phyloP scores from a whole-genome alignment of 2,888 invertebrate species.

The Nematopogon swammerdamellus region DNA sequence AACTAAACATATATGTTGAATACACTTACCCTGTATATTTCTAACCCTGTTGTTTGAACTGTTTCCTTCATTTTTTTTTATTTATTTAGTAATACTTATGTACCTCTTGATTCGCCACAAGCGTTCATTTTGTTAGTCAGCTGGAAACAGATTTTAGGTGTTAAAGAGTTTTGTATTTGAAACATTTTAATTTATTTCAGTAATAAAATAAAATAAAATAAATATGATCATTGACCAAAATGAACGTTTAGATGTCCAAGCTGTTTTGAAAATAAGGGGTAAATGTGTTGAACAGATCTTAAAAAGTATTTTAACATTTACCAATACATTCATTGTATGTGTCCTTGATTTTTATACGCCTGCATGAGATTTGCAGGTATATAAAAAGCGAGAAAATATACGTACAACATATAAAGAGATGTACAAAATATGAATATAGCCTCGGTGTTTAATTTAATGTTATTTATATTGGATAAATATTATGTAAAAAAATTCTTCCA shows the following conservation, averaged over 20 bases:
- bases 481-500: no score
- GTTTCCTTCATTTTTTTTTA: not conserved
- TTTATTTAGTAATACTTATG: not conserved
- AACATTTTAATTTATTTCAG: no score
- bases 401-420: no score
- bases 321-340: conserved; percentile 27
- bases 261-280: conserved; percentile 16
- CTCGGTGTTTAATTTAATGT: no score
- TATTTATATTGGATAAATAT: no score
- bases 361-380: no score
- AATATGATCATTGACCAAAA: not conserved
- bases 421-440: no score
- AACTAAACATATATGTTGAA: not conserved
- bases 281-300: conserved; percentile 31
- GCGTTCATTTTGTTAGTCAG: not conserved
- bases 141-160: no score
- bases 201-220: no score
- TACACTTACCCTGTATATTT: not conserved
- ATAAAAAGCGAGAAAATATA: no score
- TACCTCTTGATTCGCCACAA: not conserved
- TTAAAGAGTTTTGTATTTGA: no score
- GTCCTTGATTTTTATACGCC: no score
- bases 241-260: not conserved
- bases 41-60: not conserved
- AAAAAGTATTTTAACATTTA: conserved; percentile 47